These are phyloP conservation scores for Callospermophilus lateralis DNA, from an alignment of 2,113 vertebrate species.

Conservation along the genomic window DNA sequence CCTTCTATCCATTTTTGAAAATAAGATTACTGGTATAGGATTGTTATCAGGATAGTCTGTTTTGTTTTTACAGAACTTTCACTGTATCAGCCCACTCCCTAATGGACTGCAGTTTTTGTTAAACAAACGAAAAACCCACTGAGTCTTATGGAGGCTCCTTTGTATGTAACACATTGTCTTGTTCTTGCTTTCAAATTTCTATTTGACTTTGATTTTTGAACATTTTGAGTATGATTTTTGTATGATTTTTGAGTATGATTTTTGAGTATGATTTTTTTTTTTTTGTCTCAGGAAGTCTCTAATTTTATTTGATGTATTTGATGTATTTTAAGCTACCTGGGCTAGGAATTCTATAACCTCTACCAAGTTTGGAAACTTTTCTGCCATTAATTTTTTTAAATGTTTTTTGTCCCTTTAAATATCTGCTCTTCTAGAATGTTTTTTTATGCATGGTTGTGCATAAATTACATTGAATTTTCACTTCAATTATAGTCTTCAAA, in stretches of 20 bases:
- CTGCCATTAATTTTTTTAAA: background rate
- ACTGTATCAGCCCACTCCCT: background rate
- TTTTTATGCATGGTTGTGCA: no score
- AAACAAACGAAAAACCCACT: background rate
- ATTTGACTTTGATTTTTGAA: background rate
- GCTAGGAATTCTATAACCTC: background rate
- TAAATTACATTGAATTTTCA: background rate
- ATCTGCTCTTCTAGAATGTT: background rate
- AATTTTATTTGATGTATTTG: background rate
- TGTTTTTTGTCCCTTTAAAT: background rate
- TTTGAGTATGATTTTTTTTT: background rate
- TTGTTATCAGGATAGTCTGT: background rate
- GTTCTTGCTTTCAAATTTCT: background rate
- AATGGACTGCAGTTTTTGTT: background rate
- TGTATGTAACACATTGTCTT: background rate
- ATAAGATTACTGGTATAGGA: background rate
- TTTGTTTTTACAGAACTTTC: background rate
- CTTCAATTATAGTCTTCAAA: background rate
- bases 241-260: background rate
- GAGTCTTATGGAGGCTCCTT: background rate
- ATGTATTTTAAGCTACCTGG: background rate
- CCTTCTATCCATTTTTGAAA: background rate
- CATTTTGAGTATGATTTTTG: background rate
- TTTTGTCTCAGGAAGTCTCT: background rate
- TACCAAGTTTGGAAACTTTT: background rate